A percentile compares a stretch with the other conserved stretches of the same genome.
These are phyloP conservation scores for Camptogramma bilineatum DNA, from an alignment of 2,888 invertebrate species.

Conservation along the genomic window DNA sequence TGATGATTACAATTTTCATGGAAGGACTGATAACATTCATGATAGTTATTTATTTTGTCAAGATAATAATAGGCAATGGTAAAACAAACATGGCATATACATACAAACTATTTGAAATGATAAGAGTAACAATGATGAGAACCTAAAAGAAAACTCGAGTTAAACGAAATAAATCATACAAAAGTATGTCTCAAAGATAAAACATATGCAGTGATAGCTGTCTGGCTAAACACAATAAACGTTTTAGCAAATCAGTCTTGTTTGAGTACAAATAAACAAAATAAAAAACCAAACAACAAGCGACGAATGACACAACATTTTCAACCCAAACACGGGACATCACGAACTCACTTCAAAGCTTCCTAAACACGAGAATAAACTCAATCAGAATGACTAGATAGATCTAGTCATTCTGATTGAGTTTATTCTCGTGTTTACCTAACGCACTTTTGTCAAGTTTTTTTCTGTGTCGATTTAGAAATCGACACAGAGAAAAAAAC, in stretches of 20 bases:
- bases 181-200: slow-evolving; percentile 14
- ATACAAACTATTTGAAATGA: slow-evolving; percentile 18
- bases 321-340: slow-evolving; percentile 52
- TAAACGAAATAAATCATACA: slow-evolving; percentile 19
- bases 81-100: slow-evolving; percentile 12
- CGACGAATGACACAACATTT: slow-evolving; percentile 60
- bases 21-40: not conserved
- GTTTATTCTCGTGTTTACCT: too few relatives aligned
- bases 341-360: slow-evolving; percentile 63
- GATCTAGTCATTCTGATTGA: too few relatives aligned
- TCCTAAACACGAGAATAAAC: slow-evolving; percentile 53
- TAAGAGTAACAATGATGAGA: slow-evolving; percentile 27
- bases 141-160: not conserved
- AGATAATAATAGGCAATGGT: slow-evolving; percentile 10
- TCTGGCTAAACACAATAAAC: slow-evolving; percentile 43
- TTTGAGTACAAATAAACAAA: slow-evolving; percentile 49
- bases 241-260: slow-evolving; percentile 60
- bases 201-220: slow-evolving; percentile 37
- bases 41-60: not conserved
- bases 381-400: slow-evolving; percentile 12
- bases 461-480: too few relatives aligned
- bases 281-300: slow-evolving; percentile 45
- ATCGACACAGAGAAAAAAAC: slow-evolving; percentile 41
- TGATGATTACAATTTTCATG: not conserved
- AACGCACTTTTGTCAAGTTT: too few relatives aligned